Base-by-base conservation (phyloP, 2,888 invertebrate genomes). In the Agrilus biguttatus region DNA sequence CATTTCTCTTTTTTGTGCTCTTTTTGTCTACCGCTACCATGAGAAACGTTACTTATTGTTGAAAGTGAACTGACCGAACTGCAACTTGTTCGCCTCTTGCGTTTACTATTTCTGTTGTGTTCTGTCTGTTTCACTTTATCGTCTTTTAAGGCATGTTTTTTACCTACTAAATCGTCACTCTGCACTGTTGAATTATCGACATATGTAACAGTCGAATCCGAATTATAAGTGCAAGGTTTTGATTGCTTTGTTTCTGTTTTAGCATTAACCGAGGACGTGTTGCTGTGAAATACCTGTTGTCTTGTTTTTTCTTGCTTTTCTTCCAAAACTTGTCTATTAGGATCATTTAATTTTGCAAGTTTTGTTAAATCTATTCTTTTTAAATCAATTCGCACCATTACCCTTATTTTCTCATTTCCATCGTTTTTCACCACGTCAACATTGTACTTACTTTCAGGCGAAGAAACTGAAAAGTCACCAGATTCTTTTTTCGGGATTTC, bases 281-380 rank as follows among this genome's bases (percentile, higher is more conserved):
- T 21, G 19, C 5, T 5, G 21, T 21, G 28, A 28, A 28, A 28
- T 28, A 28, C 7, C 28, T 28, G 28, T 28, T 28, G 10, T 28
- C 28, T 10, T 2, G 4, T 28, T 28, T 28, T 28, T 28, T 28
- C 28, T 28, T 28, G 28, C 10, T 28, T 28, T 10, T 10, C 28
- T 28, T 28, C 28, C 28, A 28, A 28, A 3, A 28, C 10, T 28
- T 28, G 28, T 10, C 10, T 28, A 10, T 28, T 28, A 10, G 8
- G 8, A 28, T 10, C 2, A 28, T 28, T 28, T 28, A 28, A 10
- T 28, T 28, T 28, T 8, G 8, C 10, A 10, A 28, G 28, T 10
- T 28, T 14, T 48, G 48, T 62, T 13, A 72, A 55, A 44, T 72
- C 69, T 36, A 75, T 57, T 34, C 62, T 62, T 49, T 67, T 68